Conservation (phyloP, 2,888 invertebrate species). For the Chloroclysta siterata region DNA sequence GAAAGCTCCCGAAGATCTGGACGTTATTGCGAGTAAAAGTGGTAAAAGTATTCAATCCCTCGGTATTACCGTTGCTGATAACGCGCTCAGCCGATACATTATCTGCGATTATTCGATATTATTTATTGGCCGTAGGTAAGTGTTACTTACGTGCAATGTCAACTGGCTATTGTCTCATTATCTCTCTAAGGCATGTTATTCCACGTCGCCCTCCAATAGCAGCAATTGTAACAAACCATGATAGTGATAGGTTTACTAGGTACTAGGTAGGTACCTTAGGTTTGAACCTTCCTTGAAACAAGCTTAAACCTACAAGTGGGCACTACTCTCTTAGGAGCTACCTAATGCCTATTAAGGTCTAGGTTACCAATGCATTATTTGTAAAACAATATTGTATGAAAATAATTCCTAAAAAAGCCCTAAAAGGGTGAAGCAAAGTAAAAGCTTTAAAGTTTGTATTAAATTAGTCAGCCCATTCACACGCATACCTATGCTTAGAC, state of each 20-base stretch:
- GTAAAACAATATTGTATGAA: too few species aligned
- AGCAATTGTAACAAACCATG: slow-evolving; percentile 17
- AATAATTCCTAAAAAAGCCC: too few species aligned
- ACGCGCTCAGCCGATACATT: slow-evolving; percentile 60
- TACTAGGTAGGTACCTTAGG: slow-evolving; percentile 13
- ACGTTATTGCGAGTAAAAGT: slow-evolving; percentile 47
- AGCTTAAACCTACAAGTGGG: too few species aligned
- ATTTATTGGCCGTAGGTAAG: slow-evolving; percentile 48
- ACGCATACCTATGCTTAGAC: slow-evolving; percentile 30
- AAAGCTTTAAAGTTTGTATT: too few species aligned
- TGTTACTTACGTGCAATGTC: slow-evolving; percentile 57
- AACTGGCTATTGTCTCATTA: slow-evolving; percentile 65
- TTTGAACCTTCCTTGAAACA: too few species aligned
- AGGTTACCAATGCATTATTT: too few species aligned
- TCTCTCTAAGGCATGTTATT: slow-evolving; percentile 47
- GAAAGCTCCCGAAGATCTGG: slow-evolving; percentile 63
- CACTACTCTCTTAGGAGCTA: too few species aligned
- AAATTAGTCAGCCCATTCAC: slow-evolving; percentile 53
- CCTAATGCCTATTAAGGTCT: too few species aligned
- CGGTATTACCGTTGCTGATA: slow-evolving; percentile 66
- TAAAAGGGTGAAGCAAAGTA: slow-evolving; percentile 44
- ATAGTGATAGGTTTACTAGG: slow-evolving; percentile 9
- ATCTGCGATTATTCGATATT: slow-evolving; percentile 67
- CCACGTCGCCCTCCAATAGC: slow-evolving; percentile 20
- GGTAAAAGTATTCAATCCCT: slow-evolving; percentile 57